Evolutionary conservation across 92 coral and sea anemone genomes (phyloP), one percentile per base, ranked within the genome.

Genomic region (Montipora capitata): DNA sequence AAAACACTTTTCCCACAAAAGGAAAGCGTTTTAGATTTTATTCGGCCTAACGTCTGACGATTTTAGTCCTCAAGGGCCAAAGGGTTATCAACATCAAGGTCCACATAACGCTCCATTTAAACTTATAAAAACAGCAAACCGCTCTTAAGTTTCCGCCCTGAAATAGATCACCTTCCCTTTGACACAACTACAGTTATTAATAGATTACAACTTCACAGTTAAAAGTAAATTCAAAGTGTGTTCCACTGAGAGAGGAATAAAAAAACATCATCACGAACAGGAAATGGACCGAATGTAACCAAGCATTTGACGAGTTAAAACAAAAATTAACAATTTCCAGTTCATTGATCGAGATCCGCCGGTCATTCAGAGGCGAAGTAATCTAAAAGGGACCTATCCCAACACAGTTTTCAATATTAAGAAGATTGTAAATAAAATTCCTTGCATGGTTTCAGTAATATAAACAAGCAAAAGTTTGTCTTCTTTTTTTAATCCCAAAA

Each of bases 401-500:
- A 72, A 61, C 40, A 10, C 18, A 42, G 61, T 61, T 44, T 43
- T 70, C 87, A 72, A 83, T 83, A 71, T 71, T 27, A 56, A 58
- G 59, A 20, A 72, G 79, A 83, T 59, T 72, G 79, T 64, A 72
- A 83, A 73, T 62, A 58, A 83, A 72, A 83, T 83, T 83, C 87
- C 87, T 20, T 14, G 18, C 87, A 45, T 83, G 63, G 57, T 72
- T 83, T 63, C 48, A 12, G 56, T 66, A 82, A 82, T 70, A 80
- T 80, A 75, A 80, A 80, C 76, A 80, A 40, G 66, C 63, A 81
- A 68, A 80, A 68, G 27, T 15, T 35, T 39, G 67, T 16, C 66
- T 68, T 68, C 40, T 7, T 66, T 64, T 15, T 40, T 14, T 68
- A 68, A 68, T 81, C 67, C 56, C 20, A 49, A 51, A 16, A 64